phyloP scores from a whole-genome alignment of 2,797 vertebrate species.

The Ctenosaura bakeri region DNA sequence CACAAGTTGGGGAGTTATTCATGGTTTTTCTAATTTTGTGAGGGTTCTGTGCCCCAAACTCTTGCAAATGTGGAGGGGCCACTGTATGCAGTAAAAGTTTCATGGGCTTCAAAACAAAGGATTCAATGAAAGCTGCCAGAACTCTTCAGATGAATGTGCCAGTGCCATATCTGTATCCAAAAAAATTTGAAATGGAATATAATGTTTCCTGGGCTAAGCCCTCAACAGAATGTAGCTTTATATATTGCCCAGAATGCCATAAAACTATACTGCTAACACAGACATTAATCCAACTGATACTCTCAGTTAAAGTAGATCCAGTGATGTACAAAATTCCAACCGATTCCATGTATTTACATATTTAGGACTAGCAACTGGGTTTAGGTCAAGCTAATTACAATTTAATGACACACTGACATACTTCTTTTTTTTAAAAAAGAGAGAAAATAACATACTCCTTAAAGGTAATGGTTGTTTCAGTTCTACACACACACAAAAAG shows the following conservation, averaged over 20 bases:
- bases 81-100: not conserved
- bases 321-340: too few species aligned
- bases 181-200: not conserved
- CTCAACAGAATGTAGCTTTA: not conserved
- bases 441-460: not conserved
- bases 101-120: not conserved
- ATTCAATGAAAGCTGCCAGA: not conserved
- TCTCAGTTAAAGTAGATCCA: too few species aligned
- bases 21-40: too few species aligned
- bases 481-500: too few species aligned
- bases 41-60: too few species aligned
- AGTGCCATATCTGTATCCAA: not conserved
- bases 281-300: too few species aligned
- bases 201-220: not conserved
- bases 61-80: too few species aligned
- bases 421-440: not conserved
- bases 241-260: not conserved
- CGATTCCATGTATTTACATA: too few species aligned
- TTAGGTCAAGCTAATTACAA: not conserved
- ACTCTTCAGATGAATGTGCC: not conserved
- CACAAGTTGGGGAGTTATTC: too few species aligned
- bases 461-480: not conserved
- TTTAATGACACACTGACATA: not conserved
- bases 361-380: too few species aligned
- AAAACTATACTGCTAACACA: not conserved